Conservation (phyloP, 1,140 invertebrate species). For the Diuraphis noxia region DNA sequence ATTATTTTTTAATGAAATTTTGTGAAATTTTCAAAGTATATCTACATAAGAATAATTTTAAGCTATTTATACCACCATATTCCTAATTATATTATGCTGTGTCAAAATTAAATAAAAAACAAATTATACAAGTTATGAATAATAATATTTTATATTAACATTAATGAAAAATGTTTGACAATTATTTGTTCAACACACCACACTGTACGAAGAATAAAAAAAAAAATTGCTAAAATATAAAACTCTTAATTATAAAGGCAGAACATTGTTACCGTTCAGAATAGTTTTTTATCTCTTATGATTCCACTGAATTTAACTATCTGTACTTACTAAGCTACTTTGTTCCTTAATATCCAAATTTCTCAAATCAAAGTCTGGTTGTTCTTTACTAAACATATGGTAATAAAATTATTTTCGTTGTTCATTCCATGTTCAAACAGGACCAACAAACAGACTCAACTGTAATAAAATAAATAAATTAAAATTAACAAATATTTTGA, state of each 20-base stretch:
- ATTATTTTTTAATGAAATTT: too few species aligned
- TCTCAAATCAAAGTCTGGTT: constrained; percentile 73
- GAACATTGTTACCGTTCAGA: too few species aligned
- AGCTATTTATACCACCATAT: too few species aligned
- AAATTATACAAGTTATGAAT: too few species aligned
- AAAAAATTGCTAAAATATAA: background rate
- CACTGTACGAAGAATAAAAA: background rate
- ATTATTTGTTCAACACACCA: too few species aligned
- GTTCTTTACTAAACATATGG: constrained; percentile 68
- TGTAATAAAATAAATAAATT: constrained; percentile 57
- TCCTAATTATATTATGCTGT: too few species aligned
- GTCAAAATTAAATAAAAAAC: too few species aligned
- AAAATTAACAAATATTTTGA: background rate
- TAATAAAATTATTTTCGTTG: constrained; percentile 72
- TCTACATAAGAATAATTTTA: too few species aligned
- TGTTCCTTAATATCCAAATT: background rate
- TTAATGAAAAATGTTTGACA: too few species aligned
- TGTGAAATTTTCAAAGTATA: too few species aligned
- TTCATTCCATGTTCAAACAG: constrained; percentile 73
- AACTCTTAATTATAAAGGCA: background rate
- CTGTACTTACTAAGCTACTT: constrained; percentile 9
- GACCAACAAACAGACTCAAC: constrained; percentile 69
- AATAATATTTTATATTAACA: too few species aligned
- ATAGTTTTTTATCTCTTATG: background rate
- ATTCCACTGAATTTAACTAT: too few species aligned